These are phyloP conservation scores for Tokudaia muenninki DNA, from an alignment of 2,797 vertebrate species.

Conservation along the genomic window DNA sequence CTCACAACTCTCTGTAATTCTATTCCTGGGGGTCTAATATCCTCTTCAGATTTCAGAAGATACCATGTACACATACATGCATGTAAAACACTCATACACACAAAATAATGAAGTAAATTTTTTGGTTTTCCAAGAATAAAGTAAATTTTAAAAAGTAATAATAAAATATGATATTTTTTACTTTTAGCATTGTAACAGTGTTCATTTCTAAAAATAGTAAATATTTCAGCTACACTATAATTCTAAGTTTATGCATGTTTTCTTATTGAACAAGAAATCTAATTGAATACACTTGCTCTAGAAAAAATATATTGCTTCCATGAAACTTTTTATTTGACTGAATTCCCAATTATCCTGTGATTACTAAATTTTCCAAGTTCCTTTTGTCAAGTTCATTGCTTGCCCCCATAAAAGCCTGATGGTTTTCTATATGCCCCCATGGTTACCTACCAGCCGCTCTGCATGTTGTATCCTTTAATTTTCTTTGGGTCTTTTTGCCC, in stretches of 20 bases:
- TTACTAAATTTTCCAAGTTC: slow-evolving; percentile 65
- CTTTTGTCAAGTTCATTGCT: slow-evolving; percentile 39
- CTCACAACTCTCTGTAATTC: not conserved
- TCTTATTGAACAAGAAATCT: slow-evolving; percentile 31
- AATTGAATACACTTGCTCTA: slow-evolving; percentile 10
- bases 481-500: slow-evolving; percentile 16
- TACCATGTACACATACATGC: not conserved
- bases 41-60: not conserved
- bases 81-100: not conserved
- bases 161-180: slow-evolving; percentile 44
- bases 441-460: slow-evolving; percentile 48
- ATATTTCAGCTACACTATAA: slow-evolving; percentile 40
- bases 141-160: slow-evolving; percentile 55
- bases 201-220: slow-evolving; percentile 55
- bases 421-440: not conserved
- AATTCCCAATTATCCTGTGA: slow-evolving; percentile 41
- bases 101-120: not conserved
- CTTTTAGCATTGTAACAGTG: slow-evolving; percentile 36
- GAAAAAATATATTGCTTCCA: slow-evolving; percentile 20
- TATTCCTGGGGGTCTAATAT: not conserved
- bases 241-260: slow-evolving; percentile 48
- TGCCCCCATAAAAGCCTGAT: slow-evolving; percentile 1
- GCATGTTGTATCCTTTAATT: slow-evolving; percentile 26
- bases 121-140: not conserved
- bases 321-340: not conserved